Conservation (phyloP, 2,888 invertebrate genomes). For the Linnaemya tessellans region DNA sequence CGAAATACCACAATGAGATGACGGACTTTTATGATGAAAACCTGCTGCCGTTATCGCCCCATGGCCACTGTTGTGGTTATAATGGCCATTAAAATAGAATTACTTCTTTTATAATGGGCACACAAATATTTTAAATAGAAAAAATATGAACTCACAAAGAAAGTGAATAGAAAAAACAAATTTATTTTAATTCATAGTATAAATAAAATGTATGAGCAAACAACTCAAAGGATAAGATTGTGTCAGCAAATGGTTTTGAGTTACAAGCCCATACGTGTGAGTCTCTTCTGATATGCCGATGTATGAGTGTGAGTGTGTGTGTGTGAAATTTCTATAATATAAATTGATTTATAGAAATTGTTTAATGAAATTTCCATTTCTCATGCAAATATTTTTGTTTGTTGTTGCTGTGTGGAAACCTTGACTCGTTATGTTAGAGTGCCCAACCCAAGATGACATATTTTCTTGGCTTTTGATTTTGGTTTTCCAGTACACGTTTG, state of each 20-base stretch:
- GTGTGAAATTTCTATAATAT: slow-evolving; percentile 10
- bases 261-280: neutral
- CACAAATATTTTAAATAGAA: slow-evolving; percentile 4
- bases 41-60: slow-evolving; percentile 24
- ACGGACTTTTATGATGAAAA: slow-evolving; percentile 41
- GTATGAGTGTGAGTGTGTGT: neutral
- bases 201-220: slow-evolving; percentile 13
- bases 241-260: slow-evolving; percentile 6
- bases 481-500: slow-evolving; percentile 23
- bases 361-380: slow-evolving; percentile 57
- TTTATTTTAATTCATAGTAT: neutral
- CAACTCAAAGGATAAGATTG: slow-evolving; percentile 56
- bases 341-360: slow-evolving; percentile 56
- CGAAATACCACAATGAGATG: slow-evolving; percentile 19
- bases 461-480: slow-evolving; percentile 26
- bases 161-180: neutral
- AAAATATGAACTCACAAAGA: slow-evolving; percentile 2
- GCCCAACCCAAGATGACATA: slow-evolving; percentile 65
- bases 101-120: slow-evolving; percentile 33
- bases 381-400: slow-evolving; percentile 41
- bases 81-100: slow-evolving; percentile 36
- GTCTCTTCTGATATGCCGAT: neutral
- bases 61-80: slow-evolving; percentile 2
- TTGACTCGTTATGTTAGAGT: slow-evolving; percentile 12
- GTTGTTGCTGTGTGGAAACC: slow-evolving; percentile 16